Percentiles rank a stretch among this genome's conserved stretches.
phyloP scores from a whole-genome alignment of 2,888 invertebrate genomes.

The Gnatocerus cornutus region DNA sequence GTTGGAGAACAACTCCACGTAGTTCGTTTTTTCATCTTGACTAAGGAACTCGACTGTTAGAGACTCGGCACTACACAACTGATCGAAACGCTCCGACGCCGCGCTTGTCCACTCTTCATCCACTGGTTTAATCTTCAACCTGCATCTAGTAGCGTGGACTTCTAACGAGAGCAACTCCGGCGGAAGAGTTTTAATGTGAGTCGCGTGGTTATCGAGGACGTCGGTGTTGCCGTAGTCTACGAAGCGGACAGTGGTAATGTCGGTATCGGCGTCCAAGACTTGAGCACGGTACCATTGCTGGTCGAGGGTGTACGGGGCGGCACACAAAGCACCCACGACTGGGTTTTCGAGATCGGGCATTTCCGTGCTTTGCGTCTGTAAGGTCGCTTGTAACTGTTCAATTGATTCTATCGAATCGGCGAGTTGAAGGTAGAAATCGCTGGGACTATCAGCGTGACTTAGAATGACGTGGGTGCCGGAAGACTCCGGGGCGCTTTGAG shows the following conservation, averaged over 20 bases:
- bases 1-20: conserved; percentile 78
- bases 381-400: conserved; percentile 76
- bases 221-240: conserved; percentile 88
- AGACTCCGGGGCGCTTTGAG: not conserved
- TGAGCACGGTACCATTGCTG: conserved; percentile 94
- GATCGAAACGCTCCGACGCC: conserved; percentile 74
- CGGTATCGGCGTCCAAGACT: conserved; percentile 85
- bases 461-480: conserved; percentile 72
- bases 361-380: conserved; percentile 75
- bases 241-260: conserved; percentile 84
- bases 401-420: conserved; percentile 75
- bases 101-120: conserved; percentile 78
- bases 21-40: conserved; percentile 77
- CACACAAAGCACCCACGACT: conserved; percentile 78
- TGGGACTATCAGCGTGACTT: conserved; percentile 84
- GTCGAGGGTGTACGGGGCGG: conserved; percentile 88
- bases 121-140: conserved; percentile 79
- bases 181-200: conserved; percentile 77
- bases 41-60: conserved; percentile 65
- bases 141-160: conserved; percentile 77
- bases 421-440: conserved; percentile 84
- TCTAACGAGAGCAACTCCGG: conserved; percentile 75
- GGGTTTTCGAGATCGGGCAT: conserved; percentile 75
- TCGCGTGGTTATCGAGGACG: conserved; percentile 78
- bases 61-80: conserved; percentile 58